A percentile compares a stretch with the other conserved stretches of the same genome.
Conservation (phyloP, 2,113 vertebrate species). For the Muscicapa adusta region DNA sequence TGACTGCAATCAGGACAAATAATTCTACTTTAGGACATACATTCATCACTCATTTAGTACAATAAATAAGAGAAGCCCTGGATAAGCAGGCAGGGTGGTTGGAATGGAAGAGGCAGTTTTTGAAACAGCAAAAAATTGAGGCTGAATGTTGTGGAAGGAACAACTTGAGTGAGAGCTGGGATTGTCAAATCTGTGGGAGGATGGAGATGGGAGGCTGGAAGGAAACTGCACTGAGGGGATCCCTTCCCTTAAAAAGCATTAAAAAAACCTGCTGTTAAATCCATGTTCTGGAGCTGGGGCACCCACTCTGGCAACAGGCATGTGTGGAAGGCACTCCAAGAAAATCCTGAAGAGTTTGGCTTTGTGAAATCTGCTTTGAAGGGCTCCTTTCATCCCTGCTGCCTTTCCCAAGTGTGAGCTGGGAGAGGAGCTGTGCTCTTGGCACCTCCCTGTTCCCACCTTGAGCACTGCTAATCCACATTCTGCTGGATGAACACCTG, state of each 20-base stretch:
- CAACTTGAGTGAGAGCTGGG: neutral
- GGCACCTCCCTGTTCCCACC: neutral
- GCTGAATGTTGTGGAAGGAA: neutral
- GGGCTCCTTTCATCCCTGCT: neutral
- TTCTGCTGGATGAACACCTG: neutral
- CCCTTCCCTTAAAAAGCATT: neutral
- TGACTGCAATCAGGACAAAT: neutral
- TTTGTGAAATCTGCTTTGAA: neutral
- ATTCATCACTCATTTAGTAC: neutral
- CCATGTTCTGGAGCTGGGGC: neutral
- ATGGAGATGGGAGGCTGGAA: neutral
- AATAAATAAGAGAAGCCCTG: neutral
- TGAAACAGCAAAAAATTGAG: neutral
- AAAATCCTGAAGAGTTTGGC: neutral
- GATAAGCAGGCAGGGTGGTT: neutral
- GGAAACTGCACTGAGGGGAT: neutral
- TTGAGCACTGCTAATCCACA: accelerated
- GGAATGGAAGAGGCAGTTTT: neutral
- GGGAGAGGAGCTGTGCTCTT: neutral
- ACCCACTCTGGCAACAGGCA: neutral
- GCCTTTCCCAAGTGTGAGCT: neutral
- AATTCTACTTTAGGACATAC: neutral
- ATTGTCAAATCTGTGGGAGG: neutral
- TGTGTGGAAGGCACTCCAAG: neutral
- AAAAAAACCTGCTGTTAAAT: neutral